Evolutionary conservation across 2,797 vertebrate species (phyloP).

Genomic region (Chaetodon trifasciatus): DNA sequence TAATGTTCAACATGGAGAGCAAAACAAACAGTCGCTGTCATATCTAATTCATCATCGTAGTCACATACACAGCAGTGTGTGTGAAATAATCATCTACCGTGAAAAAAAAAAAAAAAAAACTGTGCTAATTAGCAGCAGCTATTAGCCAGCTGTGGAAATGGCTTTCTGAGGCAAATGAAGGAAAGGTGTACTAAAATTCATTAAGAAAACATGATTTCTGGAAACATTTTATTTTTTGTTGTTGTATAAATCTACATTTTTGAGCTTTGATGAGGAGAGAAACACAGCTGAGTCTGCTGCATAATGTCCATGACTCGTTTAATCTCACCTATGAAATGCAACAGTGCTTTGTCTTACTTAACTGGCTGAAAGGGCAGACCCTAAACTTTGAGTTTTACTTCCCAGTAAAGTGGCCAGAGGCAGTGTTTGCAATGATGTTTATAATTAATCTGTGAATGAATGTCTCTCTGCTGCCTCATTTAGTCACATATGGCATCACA

Average conservation of each 20-base stretch:
- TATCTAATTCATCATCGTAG: constrained; percentile 12
- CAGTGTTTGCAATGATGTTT: neutral
- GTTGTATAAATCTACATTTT: neutral
- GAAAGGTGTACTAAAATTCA: constrained; percentile 4
- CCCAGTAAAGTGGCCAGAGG: neutral
- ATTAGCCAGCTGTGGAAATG: constrained; percentile 53
- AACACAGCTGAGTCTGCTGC: neutral
- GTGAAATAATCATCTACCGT: constrained; percentile 9
- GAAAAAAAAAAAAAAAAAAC: neutral
- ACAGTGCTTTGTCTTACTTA: neutral
- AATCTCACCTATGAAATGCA: neutral
- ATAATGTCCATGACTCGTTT: neutral
- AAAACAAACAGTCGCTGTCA: constrained; percentile 14
- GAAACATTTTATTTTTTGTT: constrained; percentile 12
- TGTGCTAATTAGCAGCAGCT: constrained; percentile 38
- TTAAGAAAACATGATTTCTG: constrained; percentile 30
- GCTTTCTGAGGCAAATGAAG: constrained; percentile 12
- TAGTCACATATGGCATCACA: accelerated
- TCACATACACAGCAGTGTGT: neutral
- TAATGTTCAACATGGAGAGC: constrained; percentile 6
- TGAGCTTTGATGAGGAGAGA: neutral
- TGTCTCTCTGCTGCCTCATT: neutral
- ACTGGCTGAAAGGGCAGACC: neutral
- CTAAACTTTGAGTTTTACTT: neutral
- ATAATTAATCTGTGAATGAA: neutral